Percentiles rank a stretch among this genome's conserved stretches.
phyloP scores from a whole-genome alignment of 64 coral and sea anemone genomes.

The Cladopsammia gracilis region DNA sequence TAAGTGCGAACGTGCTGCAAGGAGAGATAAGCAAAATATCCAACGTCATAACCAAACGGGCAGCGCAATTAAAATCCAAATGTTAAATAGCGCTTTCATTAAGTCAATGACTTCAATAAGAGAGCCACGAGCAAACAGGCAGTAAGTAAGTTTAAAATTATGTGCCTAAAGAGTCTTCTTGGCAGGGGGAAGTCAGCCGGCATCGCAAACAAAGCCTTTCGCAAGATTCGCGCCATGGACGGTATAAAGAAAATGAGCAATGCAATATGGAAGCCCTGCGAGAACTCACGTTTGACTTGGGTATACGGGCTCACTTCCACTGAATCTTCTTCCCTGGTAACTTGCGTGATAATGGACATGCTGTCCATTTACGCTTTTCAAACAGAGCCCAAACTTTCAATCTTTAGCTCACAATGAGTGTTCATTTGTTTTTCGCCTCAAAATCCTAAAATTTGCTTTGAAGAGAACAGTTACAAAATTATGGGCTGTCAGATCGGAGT shows the following conservation, averaged over 20 bases:
- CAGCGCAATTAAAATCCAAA: slow-evolving; percentile 7
- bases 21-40: background rate
- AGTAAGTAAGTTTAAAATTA: slow-evolving; percentile 3
- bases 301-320: slow-evolving; percentile 77
- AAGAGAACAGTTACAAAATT: slow-evolving; percentile 38
- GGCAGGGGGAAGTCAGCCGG: background rate
- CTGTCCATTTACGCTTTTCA: slow-evolving; percentile 85
- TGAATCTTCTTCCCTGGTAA: slow-evolving; percentile 91
- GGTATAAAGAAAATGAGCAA: slow-evolving; percentile 77
- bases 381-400: slow-evolving; percentile 24
- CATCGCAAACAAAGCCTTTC: background rate
- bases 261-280: slow-evolving; percentile 7
- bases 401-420: slow-evolving; percentile 19
- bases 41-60: slow-evolving; percentile 17
- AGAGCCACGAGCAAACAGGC: background rate
- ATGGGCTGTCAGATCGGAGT: slow-evolving; percentile 47
- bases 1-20: background rate
- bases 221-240: slow-evolving; percentile 39
- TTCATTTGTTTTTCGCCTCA: slow-evolving; percentile 48
- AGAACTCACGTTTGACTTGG: slow-evolving; percentile 87
- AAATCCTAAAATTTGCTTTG: slow-evolving; percentile 5
- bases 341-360: slow-evolving; percentile 99
- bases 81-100: slow-evolving; percentile 13
- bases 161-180: background rate
- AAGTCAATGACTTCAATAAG: background rate